phyloP scores from a whole-genome alignment of 2,797 vertebrate species.

The Pelobates cultripes region DNA sequence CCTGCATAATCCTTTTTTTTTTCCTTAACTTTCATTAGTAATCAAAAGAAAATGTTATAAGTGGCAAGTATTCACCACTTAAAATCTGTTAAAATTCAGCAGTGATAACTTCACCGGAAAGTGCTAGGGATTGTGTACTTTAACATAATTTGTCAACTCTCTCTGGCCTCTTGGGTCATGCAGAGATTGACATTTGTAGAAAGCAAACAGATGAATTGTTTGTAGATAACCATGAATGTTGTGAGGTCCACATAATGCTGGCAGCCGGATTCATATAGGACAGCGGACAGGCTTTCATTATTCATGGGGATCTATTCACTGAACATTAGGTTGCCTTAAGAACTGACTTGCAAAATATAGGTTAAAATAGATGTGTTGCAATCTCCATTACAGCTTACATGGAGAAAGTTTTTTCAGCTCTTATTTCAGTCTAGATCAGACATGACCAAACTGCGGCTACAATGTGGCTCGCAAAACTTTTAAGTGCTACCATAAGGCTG shows the following conservation, averaged over 20 bases:
- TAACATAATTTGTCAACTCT: conserved; percentile 16
- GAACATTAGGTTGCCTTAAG: too few relatives aligned
- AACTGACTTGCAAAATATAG: too few relatives aligned
- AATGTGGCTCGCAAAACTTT: too few relatives aligned
- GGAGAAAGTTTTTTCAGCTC: too few relatives aligned
- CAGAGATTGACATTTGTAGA: conserved; percentile 18
- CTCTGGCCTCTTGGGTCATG: conserved; percentile 13
- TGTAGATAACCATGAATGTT: conserved; percentile 12
- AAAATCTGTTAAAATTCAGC: neutral
- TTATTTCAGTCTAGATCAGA: too few relatives aligned
- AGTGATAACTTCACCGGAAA: conserved; percentile 30
- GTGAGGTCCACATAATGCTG: neutral
- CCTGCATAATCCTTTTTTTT: neutral
- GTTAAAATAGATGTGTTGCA: too few relatives aligned
- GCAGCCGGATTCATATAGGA: neutral
- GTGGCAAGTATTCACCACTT: neutral
- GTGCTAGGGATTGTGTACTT: conserved; percentile 31
- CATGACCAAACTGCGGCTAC: too few relatives aligned
- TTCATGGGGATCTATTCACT: too few relatives aligned
- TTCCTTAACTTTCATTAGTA: conserved; percentile 9
- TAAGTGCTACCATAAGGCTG: too few relatives aligned
- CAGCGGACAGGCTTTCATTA: too few relatives aligned
- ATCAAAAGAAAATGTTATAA: conserved; percentile 16
- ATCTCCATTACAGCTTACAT: too few relatives aligned
- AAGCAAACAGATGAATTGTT: conserved; percentile 28